These are phyloP conservation scores for Agelaius tricolor DNA, from an alignment of 2,113 vertebrate species.

Conservation along the genomic window DNA sequence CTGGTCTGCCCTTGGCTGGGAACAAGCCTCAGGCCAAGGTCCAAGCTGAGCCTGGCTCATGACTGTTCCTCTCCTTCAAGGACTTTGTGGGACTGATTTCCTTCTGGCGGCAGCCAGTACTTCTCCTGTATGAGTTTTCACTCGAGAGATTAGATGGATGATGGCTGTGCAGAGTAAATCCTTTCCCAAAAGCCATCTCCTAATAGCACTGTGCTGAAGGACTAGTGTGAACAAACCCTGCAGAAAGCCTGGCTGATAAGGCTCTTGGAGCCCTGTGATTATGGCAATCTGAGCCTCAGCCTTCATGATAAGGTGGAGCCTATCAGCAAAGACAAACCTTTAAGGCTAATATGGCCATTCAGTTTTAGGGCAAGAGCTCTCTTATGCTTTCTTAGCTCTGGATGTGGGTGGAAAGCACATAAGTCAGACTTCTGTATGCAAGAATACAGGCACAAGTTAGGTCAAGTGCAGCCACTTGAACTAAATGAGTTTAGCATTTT, in stretches of 20 bases:
- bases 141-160: background rate
- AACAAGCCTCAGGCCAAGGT: background rate
- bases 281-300: background rate
- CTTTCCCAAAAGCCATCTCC: background rate
- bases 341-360: background rate
- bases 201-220: background rate
- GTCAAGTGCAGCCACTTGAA: background rate
- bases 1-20: background rate
- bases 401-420: accelerated
- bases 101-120: background rate
- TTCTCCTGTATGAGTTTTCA: background rate
- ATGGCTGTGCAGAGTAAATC: background rate
- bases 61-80: background rate
- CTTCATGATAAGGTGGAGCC: background rate
- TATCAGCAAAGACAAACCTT: background rate
- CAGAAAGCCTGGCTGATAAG: background rate
- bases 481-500: background rate
- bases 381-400: background rate
- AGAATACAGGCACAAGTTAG: background rate
- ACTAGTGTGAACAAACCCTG: background rate
- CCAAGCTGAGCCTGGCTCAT: constrained; percentile 3
- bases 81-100: background rate
- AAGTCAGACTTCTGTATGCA: background rate
- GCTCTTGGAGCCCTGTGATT: background rate
- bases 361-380: background rate